A percentile compares a stretch with the other conserved stretches of the same genome.
Evolutionary conservation across 1,140 invertebrate species (phyloP).

Genomic region (Calliphora vicina): DNA sequence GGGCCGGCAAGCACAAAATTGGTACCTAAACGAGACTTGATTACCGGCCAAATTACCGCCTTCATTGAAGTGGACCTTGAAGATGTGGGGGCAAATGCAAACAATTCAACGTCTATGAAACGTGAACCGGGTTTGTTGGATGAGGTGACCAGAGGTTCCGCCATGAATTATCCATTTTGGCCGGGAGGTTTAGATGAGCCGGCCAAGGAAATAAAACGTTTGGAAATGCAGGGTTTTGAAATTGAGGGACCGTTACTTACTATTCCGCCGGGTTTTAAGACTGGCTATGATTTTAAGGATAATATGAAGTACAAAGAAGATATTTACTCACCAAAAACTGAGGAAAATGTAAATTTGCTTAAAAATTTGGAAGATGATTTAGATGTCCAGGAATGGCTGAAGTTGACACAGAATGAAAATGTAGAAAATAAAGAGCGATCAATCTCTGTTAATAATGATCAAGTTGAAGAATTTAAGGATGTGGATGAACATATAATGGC

Average conservation of each 20-base stretch:
- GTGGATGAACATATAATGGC: constrained; percentile 59
- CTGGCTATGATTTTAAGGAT: constrained; percentile 66
- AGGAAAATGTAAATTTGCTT: constrained; percentile 50
- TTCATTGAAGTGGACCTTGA: constrained; percentile 73
- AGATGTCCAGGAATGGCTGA: constrained; percentile 58
- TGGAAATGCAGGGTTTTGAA: constrained; percentile 57
- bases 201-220: constrained; percentile 50
- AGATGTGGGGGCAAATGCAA: constrained; percentile 71
- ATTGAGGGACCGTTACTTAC: constrained; percentile 69
- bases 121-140: constrained; percentile 69
- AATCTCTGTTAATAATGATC: not conserved
- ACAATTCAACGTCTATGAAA: constrained; percentile 80
- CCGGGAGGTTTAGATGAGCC: constrained; percentile 78
- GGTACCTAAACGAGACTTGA: constrained; percentile 71
- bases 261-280: constrained; percentile 71
- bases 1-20: constrained; percentile 54
- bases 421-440: not conserved
- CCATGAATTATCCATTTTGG: constrained; percentile 81
- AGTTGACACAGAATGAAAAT: constrained; percentile 46
- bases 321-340: not conserved
- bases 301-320: not conserved
- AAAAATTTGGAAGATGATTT: constrained; percentile 54
- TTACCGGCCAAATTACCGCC: constrained; percentile 74
- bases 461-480: constrained; percentile 50
- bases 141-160: constrained; percentile 71